Conservation (phyloP, 2,113 vertebrate species). For the Myiozetetes cayanensis region DNA sequence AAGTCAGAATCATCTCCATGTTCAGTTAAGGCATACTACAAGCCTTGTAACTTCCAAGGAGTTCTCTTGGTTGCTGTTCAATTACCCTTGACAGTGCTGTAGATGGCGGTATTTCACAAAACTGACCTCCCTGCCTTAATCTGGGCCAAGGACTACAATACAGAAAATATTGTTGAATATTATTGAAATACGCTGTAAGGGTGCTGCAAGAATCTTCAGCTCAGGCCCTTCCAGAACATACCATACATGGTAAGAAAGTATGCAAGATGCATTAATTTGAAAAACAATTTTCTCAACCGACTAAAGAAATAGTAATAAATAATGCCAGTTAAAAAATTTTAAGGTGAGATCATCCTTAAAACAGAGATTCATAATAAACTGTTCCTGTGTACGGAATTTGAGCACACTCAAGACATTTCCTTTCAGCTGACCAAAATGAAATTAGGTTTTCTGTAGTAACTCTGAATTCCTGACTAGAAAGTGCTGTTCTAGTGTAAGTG, state of each 20-base stretch:
- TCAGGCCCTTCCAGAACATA: background rate
- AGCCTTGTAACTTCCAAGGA: background rate
- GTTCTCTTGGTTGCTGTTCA: background rate
- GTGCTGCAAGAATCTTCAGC: background rate
- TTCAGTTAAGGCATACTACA: background rate
- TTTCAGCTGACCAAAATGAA: background rate
- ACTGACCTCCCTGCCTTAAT: background rate
- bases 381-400: background rate
- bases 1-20: background rate
- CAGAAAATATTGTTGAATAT: too few relatives aligned
- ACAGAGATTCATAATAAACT: background rate
- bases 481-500: background rate
- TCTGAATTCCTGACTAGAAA: background rate
- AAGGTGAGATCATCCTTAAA: background rate
- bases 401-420: background rate
- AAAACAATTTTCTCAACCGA: background rate
- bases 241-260: fast-evolving
- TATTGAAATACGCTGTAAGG: background rate
- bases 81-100: background rate
- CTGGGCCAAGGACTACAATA: background rate
- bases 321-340: background rate
- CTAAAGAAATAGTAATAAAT: background rate
- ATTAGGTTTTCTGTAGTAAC: background rate
- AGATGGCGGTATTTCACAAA: conserved; percentile 17
- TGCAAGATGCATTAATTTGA: background rate